phyloP scores from a whole-genome alignment of 2,888 invertebrate genomes.

The Patella ulyssiponensis region DNA sequence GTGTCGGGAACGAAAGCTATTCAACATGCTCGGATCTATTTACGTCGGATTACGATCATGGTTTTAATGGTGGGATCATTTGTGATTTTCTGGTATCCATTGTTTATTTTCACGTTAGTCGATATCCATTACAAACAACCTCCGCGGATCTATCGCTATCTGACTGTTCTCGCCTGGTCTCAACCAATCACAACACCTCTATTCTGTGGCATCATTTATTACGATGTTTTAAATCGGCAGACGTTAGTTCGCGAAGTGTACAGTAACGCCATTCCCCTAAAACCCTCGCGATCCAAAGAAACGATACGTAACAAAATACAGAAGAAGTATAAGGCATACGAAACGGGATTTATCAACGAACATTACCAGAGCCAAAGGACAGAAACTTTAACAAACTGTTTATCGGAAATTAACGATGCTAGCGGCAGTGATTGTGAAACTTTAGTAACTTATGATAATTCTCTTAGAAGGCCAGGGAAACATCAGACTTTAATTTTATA shows the following conservation, averaged over 20 bases:
- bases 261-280: constrained; percentile 56
- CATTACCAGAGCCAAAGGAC: constrained; percentile 12
- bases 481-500: not conserved
- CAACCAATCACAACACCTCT: constrained; percentile 69
- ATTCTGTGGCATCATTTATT: constrained; percentile 61
- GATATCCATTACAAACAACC: constrained; percentile 66
- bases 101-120: constrained; percentile 85
- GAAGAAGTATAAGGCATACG: constrained; percentile 25
- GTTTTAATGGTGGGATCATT: constrained; percentile 74
- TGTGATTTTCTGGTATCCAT: constrained; percentile 90
- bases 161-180: constrained; percentile 69
- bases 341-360: constrained; percentile 33
- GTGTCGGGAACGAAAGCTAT: constrained; percentile 24
- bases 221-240: constrained; percentile 51
- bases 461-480: not conserved
- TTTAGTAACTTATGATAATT: constrained; percentile 2
- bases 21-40: constrained; percentile 46
- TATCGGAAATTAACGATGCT: not conserved
- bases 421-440: not conserved
- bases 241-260: constrained; percentile 51
- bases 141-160: constrained; percentile 65
- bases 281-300: constrained; percentile 40
- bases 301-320: constrained; percentile 21
- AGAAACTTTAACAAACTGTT: not conserved
- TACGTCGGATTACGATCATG: constrained; percentile 53